Conservation (phyloP, 1,140 invertebrate genomes). For the Cherax destructor region DNA sequence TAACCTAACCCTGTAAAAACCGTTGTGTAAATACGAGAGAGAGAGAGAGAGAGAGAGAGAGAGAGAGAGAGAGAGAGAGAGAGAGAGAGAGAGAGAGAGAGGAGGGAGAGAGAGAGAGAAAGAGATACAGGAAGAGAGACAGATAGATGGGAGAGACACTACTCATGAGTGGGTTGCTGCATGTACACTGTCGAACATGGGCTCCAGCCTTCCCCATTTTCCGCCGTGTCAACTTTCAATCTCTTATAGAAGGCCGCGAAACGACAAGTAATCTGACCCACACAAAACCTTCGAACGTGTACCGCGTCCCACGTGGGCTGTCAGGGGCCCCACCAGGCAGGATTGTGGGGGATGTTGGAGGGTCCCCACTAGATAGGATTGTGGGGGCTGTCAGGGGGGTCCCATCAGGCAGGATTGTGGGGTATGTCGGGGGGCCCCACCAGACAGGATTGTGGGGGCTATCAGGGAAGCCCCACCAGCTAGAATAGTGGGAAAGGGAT, state of each 20-base stretch:
- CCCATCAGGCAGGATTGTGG: too few species aligned
- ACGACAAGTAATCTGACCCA: slow-evolving; percentile 50
- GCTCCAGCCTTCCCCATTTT: slow-evolving; percentile 26
- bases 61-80: background rate
- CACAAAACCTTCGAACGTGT: slow-evolving; percentile 36
- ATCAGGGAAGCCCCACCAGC: too few species aligned
- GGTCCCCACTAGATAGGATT: too few species aligned
- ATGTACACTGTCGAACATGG: slow-evolving; percentile 23
- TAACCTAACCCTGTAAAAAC: too few species aligned
- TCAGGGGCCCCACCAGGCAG: background rate
- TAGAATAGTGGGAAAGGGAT: too few species aligned
- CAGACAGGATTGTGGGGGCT: background rate
- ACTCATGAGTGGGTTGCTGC: background rate
- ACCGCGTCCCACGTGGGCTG: slow-evolving; percentile 28
- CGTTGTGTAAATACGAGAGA: too few species aligned
- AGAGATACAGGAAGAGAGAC: background rate
- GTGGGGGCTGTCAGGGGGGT: too few species aligned
- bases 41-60: background rate
- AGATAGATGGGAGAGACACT: background rate
- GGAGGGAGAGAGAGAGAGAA: background rate
- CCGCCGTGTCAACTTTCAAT: slow-evolving; percentile 48
- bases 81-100: background rate
- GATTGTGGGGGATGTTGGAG: background rate
- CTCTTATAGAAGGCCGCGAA: slow-evolving; percentile 47
- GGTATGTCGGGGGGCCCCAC: background rate